Base-by-base conservation (phyloP, 2,888 invertebrate genomes). In the Caenorhabditis sulstoni region DNA sequence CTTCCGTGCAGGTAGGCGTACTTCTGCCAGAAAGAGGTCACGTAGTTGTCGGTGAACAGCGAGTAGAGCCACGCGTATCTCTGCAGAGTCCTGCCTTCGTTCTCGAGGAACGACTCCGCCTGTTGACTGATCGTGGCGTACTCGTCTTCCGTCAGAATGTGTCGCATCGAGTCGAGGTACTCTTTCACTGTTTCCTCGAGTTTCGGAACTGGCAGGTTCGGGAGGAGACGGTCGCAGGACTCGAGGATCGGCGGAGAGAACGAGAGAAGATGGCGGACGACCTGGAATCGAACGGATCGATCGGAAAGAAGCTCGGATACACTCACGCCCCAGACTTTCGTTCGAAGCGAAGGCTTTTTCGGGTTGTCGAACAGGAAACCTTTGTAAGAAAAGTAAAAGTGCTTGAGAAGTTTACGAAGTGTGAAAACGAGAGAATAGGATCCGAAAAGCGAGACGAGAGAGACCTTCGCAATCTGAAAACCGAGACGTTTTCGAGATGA, bases 291-390 rank as follows among this genome's bases (percentile, higher is more conserved):
- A 14, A 22, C 8, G 5, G 1, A 7, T 1, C 47, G 16, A 8
- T 3, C 14, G 11, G 4, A 4, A 23, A 22, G 52, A 14, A 8
- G 20, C 7, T 29, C 29, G 3, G 29, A 29, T 29, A 3, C 29
- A 86, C 86, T 86, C 70, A 88, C 87, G n/a, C 81, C 87, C 89
- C 89, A 89, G 44, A 88, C 29, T 66, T 86, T 88, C 8, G 89
- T 89, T 22, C 37, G 64, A 2, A 85, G 8, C 8, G 87, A 89
- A 11, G 85, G 83, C 45, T 87, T 87, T 68, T 87, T 88, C 18
- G 85, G 84, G 39, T 85, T 81, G 64, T 89, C 89, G 58, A 83
- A 87, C 37, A 89, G 66, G 66, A 82, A 89, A 57, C 85, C 85
- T 68, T 89, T 89, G 83, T 89, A 89, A 14, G 83, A 78, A 67